Evolutionary conservation across 2,797 vertebrate genomes (phyloP).

Genomic region (Enteromius paludinosus): DNA sequence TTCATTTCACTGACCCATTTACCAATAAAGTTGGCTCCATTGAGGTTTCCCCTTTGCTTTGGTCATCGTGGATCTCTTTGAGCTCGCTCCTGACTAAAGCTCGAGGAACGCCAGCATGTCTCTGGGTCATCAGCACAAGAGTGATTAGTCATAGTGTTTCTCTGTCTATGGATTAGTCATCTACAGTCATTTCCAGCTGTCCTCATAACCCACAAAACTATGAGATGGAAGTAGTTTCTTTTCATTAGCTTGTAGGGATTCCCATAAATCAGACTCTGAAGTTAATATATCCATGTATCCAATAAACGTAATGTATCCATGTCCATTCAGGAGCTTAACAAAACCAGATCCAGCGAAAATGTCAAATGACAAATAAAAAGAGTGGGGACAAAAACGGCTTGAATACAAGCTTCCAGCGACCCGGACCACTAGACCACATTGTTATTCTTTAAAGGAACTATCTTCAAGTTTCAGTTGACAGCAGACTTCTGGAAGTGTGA

Average conservation of each 20-base stretch:
- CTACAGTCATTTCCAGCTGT: conserved; percentile 45
- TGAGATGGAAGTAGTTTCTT: conserved; percentile 31
- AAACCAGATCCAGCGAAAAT: background rate
- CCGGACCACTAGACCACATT: background rate
- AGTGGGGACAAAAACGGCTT: background rate
- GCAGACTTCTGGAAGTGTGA: background rate
- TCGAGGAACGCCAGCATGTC: conserved; percentile 23
- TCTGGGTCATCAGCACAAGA: conserved; percentile 13
- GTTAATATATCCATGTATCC: conserved; percentile 17
- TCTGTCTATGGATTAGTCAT: conserved; percentile 49
- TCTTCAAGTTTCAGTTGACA: background rate
- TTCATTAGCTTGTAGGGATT: conserved; percentile 47
- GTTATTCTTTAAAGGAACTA: conserved; percentile 2
- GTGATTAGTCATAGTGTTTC: conserved; percentile 51
- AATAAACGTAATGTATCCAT: conserved; percentile 6
- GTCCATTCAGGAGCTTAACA: background rate
- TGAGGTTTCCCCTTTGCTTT: background rate
- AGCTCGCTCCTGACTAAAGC: conserved; percentile 26
- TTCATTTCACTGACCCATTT: conserved; percentile 20
- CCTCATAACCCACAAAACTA: conserved; percentile 3
- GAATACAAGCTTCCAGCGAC: background rate
- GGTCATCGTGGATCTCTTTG: conserved; percentile 31
- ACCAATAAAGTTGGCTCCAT: background rate
- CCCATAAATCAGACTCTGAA: conserved; percentile 45
- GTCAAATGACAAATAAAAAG: background rate